Evolutionary conservation across 2,888 invertebrate species (phyloP).

Genomic region (Drosophila barbarae): DNA sequence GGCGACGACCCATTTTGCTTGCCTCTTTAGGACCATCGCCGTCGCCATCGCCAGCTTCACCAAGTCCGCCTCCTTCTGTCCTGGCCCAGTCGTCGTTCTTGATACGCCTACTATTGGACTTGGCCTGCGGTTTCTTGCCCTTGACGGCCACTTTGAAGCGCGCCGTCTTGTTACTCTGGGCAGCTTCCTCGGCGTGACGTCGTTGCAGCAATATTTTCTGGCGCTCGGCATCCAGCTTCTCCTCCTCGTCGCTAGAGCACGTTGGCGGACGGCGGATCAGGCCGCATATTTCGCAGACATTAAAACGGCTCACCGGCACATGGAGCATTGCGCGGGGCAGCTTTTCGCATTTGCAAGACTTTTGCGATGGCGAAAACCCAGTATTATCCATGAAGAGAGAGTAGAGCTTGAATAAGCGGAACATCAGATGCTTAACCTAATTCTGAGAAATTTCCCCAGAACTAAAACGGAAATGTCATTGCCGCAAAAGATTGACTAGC

Average conservation of each 20-base stretch:
- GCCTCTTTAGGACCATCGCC: constrained; percentile 10
- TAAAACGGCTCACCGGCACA: constrained; percentile 23
- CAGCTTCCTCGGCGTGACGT: constrained; percentile 15
- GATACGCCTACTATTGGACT: background rate
- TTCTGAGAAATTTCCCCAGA: background rate
- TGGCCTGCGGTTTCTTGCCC: constrained; percentile 35
- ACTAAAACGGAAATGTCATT: constrained; percentile 1
- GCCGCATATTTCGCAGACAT: constrained; percentile 53
- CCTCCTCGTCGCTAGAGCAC: constrained; percentile 58
- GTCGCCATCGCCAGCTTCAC: background rate
- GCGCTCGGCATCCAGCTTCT: background rate
- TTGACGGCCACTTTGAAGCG: constrained; percentile 39
- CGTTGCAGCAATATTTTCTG: constrained; percentile 20
- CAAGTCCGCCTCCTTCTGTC: background rate
- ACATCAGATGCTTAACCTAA: constrained; percentile 38
- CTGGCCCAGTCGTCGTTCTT: constrained; percentile 25
- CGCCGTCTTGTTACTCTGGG: background rate
- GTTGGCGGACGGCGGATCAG: constrained; percentile 37
- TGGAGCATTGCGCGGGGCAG: constrained; percentile 54
- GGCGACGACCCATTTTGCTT: constrained; percentile 12
- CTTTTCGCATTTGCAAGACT: constrained; percentile 60
- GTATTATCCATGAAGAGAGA: constrained; percentile 50
- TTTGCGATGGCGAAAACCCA: background rate
- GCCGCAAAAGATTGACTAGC: background rate
- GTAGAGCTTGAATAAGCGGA: constrained; percentile 63